These are phyloP conservation scores for Buphagus erythrorhynchus DNA, from an alignment of 2,797 vertebrate species.

Conservation along the genomic window DNA sequence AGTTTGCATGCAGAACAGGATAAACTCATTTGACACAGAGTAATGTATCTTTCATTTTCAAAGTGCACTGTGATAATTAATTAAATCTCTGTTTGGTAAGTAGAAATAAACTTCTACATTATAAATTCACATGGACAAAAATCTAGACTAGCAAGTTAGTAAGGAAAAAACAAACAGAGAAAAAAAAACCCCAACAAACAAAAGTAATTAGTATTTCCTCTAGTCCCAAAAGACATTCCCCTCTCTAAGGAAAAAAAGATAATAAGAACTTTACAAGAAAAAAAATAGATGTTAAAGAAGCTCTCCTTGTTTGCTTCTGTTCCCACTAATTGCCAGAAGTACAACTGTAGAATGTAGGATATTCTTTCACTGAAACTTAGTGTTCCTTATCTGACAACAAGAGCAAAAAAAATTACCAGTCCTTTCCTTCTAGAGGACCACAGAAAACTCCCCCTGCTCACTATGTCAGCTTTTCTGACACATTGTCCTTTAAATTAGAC, in stretches of 20 bases:
- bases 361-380: not conserved
- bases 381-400: not conserved
- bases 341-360: not conserved
- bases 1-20: not conserved
- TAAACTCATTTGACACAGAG: not conserved
- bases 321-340: not conserved
- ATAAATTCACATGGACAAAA: not conserved
- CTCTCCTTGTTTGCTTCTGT: not conserved
- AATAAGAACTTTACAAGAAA: not conserved
- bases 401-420: not conserved
- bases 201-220: not conserved
- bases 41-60: conserved; percentile 30
- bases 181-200: not conserved
- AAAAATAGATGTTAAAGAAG: not conserved
- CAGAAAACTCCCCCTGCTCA: not conserved
- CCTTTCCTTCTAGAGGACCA: not conserved
- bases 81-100: not conserved
- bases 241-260: not conserved
- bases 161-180: not conserved
- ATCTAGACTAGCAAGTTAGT: not conserved
- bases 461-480: not conserved
- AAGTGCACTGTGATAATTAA: not conserved
- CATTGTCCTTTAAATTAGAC: not conserved
- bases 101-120: not conserved
- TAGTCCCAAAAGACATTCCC: not conserved